Evolutionary conservation across 1,140 invertebrate genomes (phyloP).

Genomic region (Scaptomyza montana): DNA sequence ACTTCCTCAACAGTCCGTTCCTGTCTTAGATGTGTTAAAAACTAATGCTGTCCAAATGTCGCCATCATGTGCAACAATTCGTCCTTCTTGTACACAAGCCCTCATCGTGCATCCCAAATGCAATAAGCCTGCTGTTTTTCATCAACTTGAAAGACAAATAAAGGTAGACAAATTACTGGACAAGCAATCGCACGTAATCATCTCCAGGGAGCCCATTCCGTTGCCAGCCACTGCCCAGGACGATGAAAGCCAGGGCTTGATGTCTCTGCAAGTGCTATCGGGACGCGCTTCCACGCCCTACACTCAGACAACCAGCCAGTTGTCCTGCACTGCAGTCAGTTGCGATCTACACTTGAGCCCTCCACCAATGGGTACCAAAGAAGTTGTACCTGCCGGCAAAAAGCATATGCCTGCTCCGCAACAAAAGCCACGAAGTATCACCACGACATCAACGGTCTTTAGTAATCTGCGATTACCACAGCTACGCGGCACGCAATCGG

Average conservation of each 20-base stretch:
- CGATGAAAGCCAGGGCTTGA: slow-evolving; percentile 51
- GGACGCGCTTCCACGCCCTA: slow-evolving; percentile 75
- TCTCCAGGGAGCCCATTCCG: slow-evolving; percentile 66
- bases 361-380: slow-evolving; percentile 4
- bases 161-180: slow-evolving; percentile 50
- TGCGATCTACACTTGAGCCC: slow-evolving; percentile 72
- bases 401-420: background rate
- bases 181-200: slow-evolving; percentile 44
- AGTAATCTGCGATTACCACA: slow-evolving; percentile 16
- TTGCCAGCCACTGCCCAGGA: slow-evolving; percentile 37
- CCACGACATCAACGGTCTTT: background rate
- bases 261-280: slow-evolving; percentile 70
- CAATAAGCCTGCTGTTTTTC: slow-evolving; percentile 53
- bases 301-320: slow-evolving; percentile 55
- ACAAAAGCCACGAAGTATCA: slow-evolving; percentile 24
- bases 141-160: slow-evolving; percentile 46
- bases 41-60: slow-evolving; percentile 28
- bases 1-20: slow-evolving; percentile 25
- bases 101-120: slow-evolving; percentile 57
- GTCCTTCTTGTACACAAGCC: slow-evolving; percentile 20
- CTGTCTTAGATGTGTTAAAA: slow-evolving; percentile 28
- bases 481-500: slow-evolving; percentile 10
- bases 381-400: background rate
- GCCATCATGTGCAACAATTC: slow-evolving; percentile 16
- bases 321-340: slow-evolving; percentile 69